Evolutionary conservation across 2,888 invertebrate genomes (phyloP).

Genomic region (Agrochola macilenta): DNA sequence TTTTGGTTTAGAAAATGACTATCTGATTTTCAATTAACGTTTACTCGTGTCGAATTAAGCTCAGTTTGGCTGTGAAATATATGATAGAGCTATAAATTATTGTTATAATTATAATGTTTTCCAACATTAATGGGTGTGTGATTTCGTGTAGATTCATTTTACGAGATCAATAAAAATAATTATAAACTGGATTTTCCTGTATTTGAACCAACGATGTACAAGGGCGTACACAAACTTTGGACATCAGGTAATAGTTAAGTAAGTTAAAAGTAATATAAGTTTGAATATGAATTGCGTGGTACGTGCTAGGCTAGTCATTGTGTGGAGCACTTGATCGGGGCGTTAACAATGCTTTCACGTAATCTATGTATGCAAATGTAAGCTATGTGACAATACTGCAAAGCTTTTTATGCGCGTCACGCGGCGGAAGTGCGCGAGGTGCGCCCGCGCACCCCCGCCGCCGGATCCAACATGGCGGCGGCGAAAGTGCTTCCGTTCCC

Average conservation of each 20-base stretch:
- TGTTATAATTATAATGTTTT: slow-evolving; percentile 62
- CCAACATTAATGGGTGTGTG: slow-evolving; percentile 59
- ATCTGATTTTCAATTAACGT: slow-evolving; percentile 53
- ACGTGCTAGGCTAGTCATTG: slow-evolving; percentile 39
- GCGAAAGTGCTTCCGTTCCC: slow-evolving; percentile 89
- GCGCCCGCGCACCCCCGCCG: slow-evolving; percentile 86
- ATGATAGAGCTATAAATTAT: slow-evolving; percentile 62
- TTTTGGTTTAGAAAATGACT: slow-evolving; percentile 62
- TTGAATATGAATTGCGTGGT: slow-evolving; percentile 42
- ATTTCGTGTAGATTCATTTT: slow-evolving; percentile 61
- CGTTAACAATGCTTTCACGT: slow-evolving; percentile 85
- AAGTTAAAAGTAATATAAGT: slow-evolving; percentile 17
- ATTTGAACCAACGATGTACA: slow-evolving; percentile 39
- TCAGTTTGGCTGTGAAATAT: slow-evolving; percentile 49
- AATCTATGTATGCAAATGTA: slow-evolving; percentile 86
- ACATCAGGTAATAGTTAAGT: slow-evolving; percentile 12
- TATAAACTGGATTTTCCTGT: slow-evolving; percentile 63
- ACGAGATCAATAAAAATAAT: slow-evolving; percentile 61
- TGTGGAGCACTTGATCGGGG: slow-evolving; percentile 54
- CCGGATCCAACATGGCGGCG: slow-evolving; percentile 90
- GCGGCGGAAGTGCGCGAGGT: slow-evolving; percentile 88
- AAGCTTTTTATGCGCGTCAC: slow-evolving; percentile 88
- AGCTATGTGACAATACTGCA: slow-evolving; percentile 84
- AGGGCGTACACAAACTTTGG: slow-evolving; percentile 30
- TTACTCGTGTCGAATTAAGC: slow-evolving; percentile 43